Conservation (phyloP, 2,113 vertebrate species). For the Gymnogyps californianus region DNA sequence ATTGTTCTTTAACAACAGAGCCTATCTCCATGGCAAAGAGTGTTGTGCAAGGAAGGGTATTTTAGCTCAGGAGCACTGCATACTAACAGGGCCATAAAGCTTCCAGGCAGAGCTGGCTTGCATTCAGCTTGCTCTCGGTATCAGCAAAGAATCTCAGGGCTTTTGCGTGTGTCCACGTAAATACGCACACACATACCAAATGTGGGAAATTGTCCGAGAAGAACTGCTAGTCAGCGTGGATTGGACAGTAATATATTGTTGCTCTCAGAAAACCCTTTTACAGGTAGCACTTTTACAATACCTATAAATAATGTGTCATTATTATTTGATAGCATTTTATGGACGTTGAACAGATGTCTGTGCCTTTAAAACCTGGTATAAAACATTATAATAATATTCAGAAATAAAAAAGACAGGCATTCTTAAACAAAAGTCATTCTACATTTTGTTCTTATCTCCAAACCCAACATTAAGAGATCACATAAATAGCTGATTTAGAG, state of each 20-base stretch:
- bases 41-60: not conserved
- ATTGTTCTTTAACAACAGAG: not conserved
- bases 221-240: not conserved
- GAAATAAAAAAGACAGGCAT: not conserved
- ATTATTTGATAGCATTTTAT: not conserved
- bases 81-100: not conserved
- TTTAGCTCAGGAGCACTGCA: not conserved
- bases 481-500: not conserved
- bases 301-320: not conserved
- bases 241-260: not conserved
- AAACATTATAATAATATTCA: not conserved
- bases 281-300: not conserved
- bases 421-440: not conserved
- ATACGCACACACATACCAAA: not conserved
- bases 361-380: not conserved
- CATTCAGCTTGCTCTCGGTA: not conserved
- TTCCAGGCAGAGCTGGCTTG: not conserved
- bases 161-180: not conserved
- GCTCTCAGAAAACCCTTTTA: not conserved
- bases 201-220: not conserved
- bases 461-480: not conserved
- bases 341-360: not conserved
- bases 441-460: not conserved
- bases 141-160: not conserved
- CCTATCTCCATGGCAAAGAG: not conserved